Evolutionary conservation across 2,888 invertebrate species (phyloP), one percentile per base, ranked within the genome.

Genomic region (Oasisia sp.): DNA sequence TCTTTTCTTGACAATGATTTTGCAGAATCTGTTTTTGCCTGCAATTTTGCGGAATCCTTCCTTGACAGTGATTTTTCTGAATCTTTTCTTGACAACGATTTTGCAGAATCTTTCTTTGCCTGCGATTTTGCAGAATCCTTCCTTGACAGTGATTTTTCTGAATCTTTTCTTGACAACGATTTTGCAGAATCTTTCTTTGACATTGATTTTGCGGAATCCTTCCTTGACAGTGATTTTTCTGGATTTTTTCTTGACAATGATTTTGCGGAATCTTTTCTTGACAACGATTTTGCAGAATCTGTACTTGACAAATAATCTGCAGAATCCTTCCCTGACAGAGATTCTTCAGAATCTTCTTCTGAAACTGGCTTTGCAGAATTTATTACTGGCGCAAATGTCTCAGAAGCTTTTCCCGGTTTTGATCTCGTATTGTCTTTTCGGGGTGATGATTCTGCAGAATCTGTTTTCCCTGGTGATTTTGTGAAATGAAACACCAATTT

Each of bases 71-170:
- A 27, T 74, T 19, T 74, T 74, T 1, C 32, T 32, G 32, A 90
- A 90, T 90, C 44, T 32, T 92, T 92, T 91, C 91, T 90, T 38
- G 74, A 74, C 27, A 27, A 3, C 27, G 19, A 74, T 19, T 74
- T 74, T 74, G 14, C 27, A 74, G 74, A 74, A 3, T 74, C 27
- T 27, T 74, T 74, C 19, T 11, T 56, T 56, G 56, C 4, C 19
- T 9, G 11, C 11, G 56, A 56, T 56, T 56, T 56, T 56, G 56
- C 56, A 14, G 19, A 56, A 56, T 56, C 56, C 11, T 56, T 56
- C 1, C 56, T 56, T 14, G 56, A 19, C 19, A 56, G 8, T 4
- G 56, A 56, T 4, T 56, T 56, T 56, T 4, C 9, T 14, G 56
- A 56, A 56, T 56, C 56, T 56, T 56, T 56, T 9, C 56, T 8